Conservation (phyloP, 2,113 vertebrate species). For the Cinclus cinclus region DNA sequence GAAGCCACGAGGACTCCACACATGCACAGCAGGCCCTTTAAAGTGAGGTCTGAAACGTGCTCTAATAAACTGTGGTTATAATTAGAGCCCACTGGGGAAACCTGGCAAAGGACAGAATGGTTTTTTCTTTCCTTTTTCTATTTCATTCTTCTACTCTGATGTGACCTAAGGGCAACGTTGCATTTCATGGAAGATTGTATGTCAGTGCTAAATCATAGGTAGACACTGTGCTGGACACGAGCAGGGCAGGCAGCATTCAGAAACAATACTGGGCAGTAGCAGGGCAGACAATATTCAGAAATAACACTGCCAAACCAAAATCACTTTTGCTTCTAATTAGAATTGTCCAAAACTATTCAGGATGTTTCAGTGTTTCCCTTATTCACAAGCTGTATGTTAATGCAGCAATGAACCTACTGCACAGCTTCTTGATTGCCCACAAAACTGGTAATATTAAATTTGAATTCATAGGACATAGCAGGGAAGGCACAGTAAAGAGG, state of each 20-base stretch:
- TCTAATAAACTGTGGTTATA: not conserved
- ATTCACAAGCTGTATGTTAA: not conserved
- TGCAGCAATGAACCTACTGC: not conserved
- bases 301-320: not conserved
- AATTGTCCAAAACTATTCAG: not conserved
- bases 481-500: not conserved
- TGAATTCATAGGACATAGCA: not conserved
- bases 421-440: not conserved
- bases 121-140: not conserved
- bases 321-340: not conserved
- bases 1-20: not conserved
- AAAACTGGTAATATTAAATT: not conserved
- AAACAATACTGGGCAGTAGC: not conserved
- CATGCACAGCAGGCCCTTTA: not conserved
- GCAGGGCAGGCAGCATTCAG: not conserved
- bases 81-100: constrained; percentile 17
- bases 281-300: not conserved
- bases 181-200: not conserved
- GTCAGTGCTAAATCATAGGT: not conserved
- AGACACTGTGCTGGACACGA: not conserved
- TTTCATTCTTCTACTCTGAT: not conserved
- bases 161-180: not conserved
- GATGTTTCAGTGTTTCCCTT: not conserved
- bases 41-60: constrained; percentile 5
- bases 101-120: not conserved